Base-by-base conservation (phyloP, 2,113 vertebrate species). In the Nycticebus coucang region DNA sequence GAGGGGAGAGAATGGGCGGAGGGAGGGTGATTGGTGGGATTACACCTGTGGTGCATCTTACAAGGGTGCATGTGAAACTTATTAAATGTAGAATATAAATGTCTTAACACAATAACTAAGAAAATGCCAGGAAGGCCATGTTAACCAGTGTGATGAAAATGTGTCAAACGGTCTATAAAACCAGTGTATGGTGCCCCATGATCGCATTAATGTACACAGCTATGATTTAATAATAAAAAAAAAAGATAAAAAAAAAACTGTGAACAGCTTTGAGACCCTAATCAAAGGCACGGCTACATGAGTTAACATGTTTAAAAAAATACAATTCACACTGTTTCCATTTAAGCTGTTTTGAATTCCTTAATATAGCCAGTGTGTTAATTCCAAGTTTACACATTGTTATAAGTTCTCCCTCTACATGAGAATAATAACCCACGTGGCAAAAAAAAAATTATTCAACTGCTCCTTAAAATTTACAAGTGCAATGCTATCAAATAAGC, bases 361-460 rank as follows among this genome's bases (percentile, higher is more conserved):
- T 81, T 91, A 81, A 88, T 94, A 95, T 69, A 98, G 90, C 77
- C 30, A 92, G 84, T 95, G 94, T 96, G 86, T 86, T 96, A 96
- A 97, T 96, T 97, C 71, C 91, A 97, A 97, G 96, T 96, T 79
- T 94, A n/a, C 93, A 93, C 64, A 89, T 5, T 94, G 50, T 78
- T 98, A 21, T 86, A 93, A 95, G 13, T 71, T 93, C 68, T 19
- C 30, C 72, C 5, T 0, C n/a, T 35, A 85, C n/a, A 66, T 50
- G 62, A 87, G 92, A 69, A 84, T 68, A 75, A 37, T 26, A 90
- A 71, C 80, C 86, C 35, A 78, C 8, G 7, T 4, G 53, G 35
- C 45, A 66, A 75, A 33, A 62, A 60, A 64, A 64, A 24, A 62
- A 93, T 26, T 18, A 71, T 45, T 72, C n/a, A 89, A 64, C 19